A percentile compares a stretch with the other conserved stretches of the same genome.
These are phyloP conservation scores for Callyntrura sp. DNA, from an alignment of 2,888 invertebrate genomes.

Conservation along the genomic window DNA sequence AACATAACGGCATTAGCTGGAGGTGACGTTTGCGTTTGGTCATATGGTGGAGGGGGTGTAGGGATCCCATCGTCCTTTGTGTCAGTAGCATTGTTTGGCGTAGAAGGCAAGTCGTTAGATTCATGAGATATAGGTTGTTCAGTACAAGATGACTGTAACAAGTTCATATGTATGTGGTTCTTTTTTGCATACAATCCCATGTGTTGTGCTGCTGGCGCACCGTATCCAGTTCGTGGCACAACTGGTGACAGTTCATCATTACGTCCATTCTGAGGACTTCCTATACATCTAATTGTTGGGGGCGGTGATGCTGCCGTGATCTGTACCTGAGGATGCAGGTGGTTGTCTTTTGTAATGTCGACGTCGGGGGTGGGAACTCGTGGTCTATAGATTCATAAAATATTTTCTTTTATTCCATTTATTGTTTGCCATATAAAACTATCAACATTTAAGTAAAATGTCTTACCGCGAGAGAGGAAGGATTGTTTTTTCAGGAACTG, in stretches of 20 bases:
- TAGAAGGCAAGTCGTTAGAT: not conserved
- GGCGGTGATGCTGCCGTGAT: conserved; percentile 62
- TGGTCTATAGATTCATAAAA: conserved; percentile 87
- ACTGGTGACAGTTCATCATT: conserved; percentile 10
- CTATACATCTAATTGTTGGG: conserved; percentile 13
- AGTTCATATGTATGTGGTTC: conserved; percentile 11
- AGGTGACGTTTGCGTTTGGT: conserved; percentile 47
- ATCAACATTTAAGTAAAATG: conserved; percentile 16
- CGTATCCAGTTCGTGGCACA: conserved; percentile 52
- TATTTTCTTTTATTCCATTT: not conserved
- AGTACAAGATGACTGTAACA: not conserved
- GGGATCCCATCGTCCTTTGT: conserved; percentile 25
- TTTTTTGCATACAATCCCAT: conserved; percentile 41
- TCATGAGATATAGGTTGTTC: conserved; percentile 57
- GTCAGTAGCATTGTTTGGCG: not conserved
- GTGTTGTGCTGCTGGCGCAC: conserved; percentile 17
- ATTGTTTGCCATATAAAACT: no score
- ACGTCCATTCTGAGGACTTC: conserved; percentile 42
- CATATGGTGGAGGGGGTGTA: conserved; percentile 58
- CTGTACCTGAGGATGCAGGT: conserved; percentile 52
- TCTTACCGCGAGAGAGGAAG: conserved; percentile 70
- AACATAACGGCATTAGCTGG: conserved; percentile 71
- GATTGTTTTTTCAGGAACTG: conserved; percentile 71
- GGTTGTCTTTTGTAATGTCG: conserved; percentile 92
- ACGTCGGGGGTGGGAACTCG: conserved; percentile 96